phyloP scores from a whole-genome alignment of 2,113 vertebrate species.

The Lophotis ruficrista region DNA sequence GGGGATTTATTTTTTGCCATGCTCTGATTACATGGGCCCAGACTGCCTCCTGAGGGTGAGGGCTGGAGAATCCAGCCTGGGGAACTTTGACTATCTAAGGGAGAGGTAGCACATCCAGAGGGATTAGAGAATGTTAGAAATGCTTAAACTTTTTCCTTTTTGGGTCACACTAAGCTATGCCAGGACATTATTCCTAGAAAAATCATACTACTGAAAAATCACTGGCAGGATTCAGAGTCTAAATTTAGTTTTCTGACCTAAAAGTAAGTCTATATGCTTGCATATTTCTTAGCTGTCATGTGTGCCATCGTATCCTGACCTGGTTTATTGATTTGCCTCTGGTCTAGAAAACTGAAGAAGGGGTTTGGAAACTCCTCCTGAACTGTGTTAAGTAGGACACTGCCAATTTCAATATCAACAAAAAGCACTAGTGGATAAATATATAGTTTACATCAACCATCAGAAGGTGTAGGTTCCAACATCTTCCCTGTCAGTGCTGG shows the following conservation, averaged over 20 bases:
- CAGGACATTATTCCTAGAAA: background rate
- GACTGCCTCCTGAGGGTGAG: background rate
- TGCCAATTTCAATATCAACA: background rate
- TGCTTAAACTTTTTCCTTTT: background rate
- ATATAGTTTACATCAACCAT: background rate
- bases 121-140: background rate
- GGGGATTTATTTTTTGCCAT: background rate
- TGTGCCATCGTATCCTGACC: background rate
- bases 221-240: background rate
- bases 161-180: background rate
- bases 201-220: background rate
- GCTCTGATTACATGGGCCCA: background rate
- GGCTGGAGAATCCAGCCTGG: background rate
- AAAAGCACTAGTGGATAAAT: background rate
- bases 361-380: background rate
- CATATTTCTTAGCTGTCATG: background rate
- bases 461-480: background rate
- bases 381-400: background rate
- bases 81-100: background rate
- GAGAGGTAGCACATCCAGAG: background rate
- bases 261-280: background rate
- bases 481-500: background rate
- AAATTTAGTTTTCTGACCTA: constrained; percentile 4
- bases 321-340: background rate
- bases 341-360: background rate